Base-by-base conservation (phyloP, 2,888 invertebrate genomes). In the Dicyrtomina minuta region DNA sequence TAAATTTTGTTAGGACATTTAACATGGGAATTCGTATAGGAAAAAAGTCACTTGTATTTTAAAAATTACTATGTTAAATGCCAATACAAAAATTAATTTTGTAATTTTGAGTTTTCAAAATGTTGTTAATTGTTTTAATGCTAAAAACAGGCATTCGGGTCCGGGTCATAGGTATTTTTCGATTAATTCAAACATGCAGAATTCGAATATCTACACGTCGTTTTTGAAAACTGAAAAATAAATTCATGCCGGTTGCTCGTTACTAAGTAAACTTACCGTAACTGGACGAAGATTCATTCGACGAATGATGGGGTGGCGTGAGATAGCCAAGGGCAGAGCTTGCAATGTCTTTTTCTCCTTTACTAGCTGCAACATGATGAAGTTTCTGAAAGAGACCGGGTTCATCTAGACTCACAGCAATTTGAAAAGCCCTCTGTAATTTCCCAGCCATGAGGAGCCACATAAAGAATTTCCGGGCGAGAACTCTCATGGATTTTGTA, bases 401-500 rank as follows among this genome's bases (percentile, higher is more conserved):
- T 62, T 77, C 77, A n/a, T 72, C 72, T 15, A 77, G 58, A 65
- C 77, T 77, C 0, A 70, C 53, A 1, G 77, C 77, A 61, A 77
- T 75, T 65, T 77, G 77, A 41, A 77, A 60, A 1, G 77, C 76
- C 51, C 77, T 55, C 2, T 72, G 69, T 56, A 66, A 74, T 41
- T 75, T 77, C 41, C 53, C 53, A 0, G 66, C 58, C 58, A 62
- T 66, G 2, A 75, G 10, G 10, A 77, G 65, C 77, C 77, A 77
- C 75, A 74, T 77, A 33, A 77, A 77, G 62, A 75, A 77, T 43
- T 72, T 62, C 51, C 75, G 53, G 0, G 77, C 77, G 12, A 77
- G 61, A 44, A 74, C 70, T 41, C 77, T 44, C 75, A 77, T 74
- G 1, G 77, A 73, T 66, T 74, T 75, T 1, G 68, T 66, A 70